Base-by-base conservation (phyloP, 2,113 vertebrate species). In the Capreolus pygargus region DNA sequence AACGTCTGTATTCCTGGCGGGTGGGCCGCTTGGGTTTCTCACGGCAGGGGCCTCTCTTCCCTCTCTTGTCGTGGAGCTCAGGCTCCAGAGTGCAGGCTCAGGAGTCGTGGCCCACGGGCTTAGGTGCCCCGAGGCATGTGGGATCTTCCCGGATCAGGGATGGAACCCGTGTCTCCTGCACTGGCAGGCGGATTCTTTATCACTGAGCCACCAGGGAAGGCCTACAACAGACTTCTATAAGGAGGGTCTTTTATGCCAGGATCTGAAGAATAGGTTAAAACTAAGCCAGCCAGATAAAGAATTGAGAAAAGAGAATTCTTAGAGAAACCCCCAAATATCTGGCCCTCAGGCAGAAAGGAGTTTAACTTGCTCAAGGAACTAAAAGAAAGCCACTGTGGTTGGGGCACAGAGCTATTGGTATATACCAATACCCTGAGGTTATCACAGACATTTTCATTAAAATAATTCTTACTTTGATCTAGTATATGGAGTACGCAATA, bases 331-430 rank as follows among this genome's bases (percentile, higher is more conserved):
- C 61, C 7, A 36, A 70, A n/a, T 85, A 55, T 55, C n/a, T 78
- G 89, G 33, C 23, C 14, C 13, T 45, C 7, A 85, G 30, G 28
- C 47, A 70, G n/a, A 25, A 74, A 89, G 52, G n/a, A 60, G 7
- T 87, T 67, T 86, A 47, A 50, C 58, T 91, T 91, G 1, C n/a
- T 79, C 28, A 90, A 91, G 87, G 70, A 89, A 54, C 39, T 58
- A 13, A 87, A 60, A 82, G 85, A 67, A 89, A 83, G 36, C 36
- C 76, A 55, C 12, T 16, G 30, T 36, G 47, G 30, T 7, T 61
- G 57, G 60, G 11, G 7, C 6, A 36, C 1, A 36, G 57, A 70
- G 27, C 21, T 36, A 43, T n/a, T n/a, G n/a, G 82, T 36, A 33
- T 6, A 17, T 5, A 33, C 19, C 13, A 16, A 33, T 28, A 7